Base-by-base conservation (phyloP, 2,113 vertebrate species). In the Verasper variegatus region DNA sequence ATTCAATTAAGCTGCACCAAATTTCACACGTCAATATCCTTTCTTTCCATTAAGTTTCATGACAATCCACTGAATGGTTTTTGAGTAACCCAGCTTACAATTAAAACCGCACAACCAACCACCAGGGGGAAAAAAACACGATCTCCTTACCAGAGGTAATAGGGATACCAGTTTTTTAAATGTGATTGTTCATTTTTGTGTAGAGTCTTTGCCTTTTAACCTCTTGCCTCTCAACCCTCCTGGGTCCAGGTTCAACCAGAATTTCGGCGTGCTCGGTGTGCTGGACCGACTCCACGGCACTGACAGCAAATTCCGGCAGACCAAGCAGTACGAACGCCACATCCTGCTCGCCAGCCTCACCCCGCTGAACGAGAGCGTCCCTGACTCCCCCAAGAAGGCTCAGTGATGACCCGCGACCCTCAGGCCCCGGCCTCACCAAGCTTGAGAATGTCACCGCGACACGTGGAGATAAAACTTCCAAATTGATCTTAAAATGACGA, bases 281-380 rank as follows among this genome's bases (percentile, higher is more conserved):
- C 82, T 99, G 88, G 97, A 99, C 85, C 91, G 95, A 1, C 95
- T 98, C 20, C 98, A 99, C 0, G 94, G 96, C 49, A 99, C 97
- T 0, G 96, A 99, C 51, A 47, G 42, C 1, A 72, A 90, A 13
- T 99, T 98, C 88, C 94, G 94, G 74, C 89, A 96, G 73, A 95
- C 86, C 42, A 97, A 95, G 80, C 96, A 96, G 69, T 97, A 95
- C 0, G 81, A 98, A 42, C 95, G 97, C 47, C 96, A 98, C 85
- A 26, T 57, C 0, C 59, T 98, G 26, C 94, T 99, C 51, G 93
- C 96, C 66, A 74, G 92, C 84, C 26, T 98, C 68, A 98, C 96
- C 0, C 97, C 97, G 0, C 95, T 98, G 24, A 95, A 85, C 0
- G 86, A 97, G 70, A 98, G 95, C 92, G 96, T 99, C 66, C 97